These are phyloP conservation scores for Piprites chloris DNA, from an alignment of 2,113 vertebrate genomes.

Conservation along the genomic window DNA sequence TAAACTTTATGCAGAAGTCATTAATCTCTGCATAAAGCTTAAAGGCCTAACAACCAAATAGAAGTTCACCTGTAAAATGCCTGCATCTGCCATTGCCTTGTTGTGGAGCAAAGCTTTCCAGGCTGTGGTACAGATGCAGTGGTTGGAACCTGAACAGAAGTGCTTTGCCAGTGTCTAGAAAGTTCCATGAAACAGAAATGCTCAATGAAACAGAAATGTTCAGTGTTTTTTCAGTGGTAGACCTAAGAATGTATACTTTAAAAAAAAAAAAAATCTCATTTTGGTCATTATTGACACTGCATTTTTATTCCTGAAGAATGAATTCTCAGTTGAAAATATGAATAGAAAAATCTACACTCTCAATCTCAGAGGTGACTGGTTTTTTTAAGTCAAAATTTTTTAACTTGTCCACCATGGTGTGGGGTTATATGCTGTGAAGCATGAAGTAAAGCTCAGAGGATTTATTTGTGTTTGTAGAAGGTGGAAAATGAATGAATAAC, in stretches of 20 bases:
- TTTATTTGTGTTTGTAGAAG: background rate
- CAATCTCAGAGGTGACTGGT: background rate
- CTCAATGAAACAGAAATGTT: background rate
- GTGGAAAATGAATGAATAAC: background rate
- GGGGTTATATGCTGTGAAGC: background rate
- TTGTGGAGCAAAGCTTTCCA: background rate
- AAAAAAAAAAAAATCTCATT: background rate
- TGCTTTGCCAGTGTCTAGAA: background rate
- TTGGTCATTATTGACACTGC: background rate
- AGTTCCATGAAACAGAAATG: background rate
- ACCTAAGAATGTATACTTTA: background rate
- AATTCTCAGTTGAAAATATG: background rate
- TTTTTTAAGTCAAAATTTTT: background rate
- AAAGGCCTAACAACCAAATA: background rate
- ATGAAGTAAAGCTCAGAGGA: background rate
- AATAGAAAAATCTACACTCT: background rate
- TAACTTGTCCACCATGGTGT: accelerated
- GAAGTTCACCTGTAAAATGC: background rate
- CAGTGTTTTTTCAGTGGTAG: background rate
- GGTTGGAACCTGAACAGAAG: background rate
- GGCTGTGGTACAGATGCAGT: background rate
- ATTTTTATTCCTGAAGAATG: background rate
- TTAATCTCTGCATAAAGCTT: background rate
- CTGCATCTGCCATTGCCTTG: background rate
- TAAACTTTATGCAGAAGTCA: background rate